Conservation (phyloP, 2,888 invertebrate genomes). For the Tholera decimalis region DNA sequence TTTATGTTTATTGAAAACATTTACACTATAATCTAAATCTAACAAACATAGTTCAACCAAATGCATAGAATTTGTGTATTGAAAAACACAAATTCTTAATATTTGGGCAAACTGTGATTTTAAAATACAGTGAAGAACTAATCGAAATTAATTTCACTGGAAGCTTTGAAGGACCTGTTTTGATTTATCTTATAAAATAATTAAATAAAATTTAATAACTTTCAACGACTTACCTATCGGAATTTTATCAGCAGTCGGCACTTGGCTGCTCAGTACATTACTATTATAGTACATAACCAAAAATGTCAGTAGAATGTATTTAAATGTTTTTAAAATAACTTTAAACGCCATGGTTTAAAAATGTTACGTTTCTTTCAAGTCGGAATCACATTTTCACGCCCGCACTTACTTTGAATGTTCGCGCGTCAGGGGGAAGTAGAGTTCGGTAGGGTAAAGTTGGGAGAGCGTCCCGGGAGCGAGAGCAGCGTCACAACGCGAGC, state of each 20-base stretch:
- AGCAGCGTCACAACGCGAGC: slow-evolving; percentile 62
- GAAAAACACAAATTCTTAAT: too few species aligned
- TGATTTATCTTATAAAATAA: background rate
- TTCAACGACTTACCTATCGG: slow-evolving; percentile 69
- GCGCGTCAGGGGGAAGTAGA: slow-evolving; percentile 53
- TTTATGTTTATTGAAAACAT: too few species aligned
- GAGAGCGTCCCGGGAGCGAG: slow-evolving; percentile 35
- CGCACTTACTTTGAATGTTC: slow-evolving; percentile 57
- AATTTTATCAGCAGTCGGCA: slow-evolving; percentile 69
- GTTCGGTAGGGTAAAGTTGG: slow-evolving; percentile 68
- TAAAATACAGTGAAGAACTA: too few species aligned
- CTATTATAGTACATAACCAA: slow-evolving; percentile 73
- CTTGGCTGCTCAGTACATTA: slow-evolving; percentile 67
- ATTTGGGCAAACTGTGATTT: too few species aligned
- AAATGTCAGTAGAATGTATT: slow-evolving; percentile 72
- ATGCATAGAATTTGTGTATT: too few species aligned
- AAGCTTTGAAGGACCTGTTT: background rate
- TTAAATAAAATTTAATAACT: slow-evolving; percentile 6
- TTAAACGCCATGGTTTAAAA: slow-evolving; percentile 71
- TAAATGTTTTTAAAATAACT: slow-evolving; percentile 71
- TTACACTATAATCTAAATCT: too few species aligned
- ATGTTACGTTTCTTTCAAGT: slow-evolving; percentile 29
- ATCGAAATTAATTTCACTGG: background rate
- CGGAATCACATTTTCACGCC: slow-evolving; percentile 70
- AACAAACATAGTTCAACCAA: too few species aligned